Evolutionary conservation across 2,888 invertebrate species (phyloP), one percentile per base, ranked within the genome.

Genomic region (Parnassius orleans): DNA sequence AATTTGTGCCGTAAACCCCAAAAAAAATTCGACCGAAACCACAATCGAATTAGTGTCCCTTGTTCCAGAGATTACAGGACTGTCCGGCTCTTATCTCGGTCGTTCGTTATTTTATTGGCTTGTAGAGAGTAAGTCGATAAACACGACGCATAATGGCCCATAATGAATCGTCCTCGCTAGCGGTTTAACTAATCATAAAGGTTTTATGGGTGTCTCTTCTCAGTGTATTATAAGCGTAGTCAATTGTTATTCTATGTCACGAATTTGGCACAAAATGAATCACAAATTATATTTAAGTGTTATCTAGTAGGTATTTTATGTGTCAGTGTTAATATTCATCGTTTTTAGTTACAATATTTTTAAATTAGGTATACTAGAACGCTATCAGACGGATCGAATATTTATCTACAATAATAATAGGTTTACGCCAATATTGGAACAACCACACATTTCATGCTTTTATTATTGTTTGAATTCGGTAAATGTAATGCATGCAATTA

Each of bases 11-110:
- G 84, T 88, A 89, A 87, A 88, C 84, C 84, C 86, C 87, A 91
- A 63, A 89, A 88, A 88, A 87, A 84, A 80, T 82, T 85, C 84
- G 80, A 82, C 87, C 87, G 83, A 90, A 90, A 91, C 91, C 91
- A 91, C 91, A 91, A 90, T 90, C 90, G 89, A 91, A 91, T 91
- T 91, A 91, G 91, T 90, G 90, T 90, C 90, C 91, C 90, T 90
- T 91, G 91, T 91, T 90, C 86, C 85, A 86, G 86, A 91, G 91
- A 91, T 91, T 91, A 90, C 89, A 88, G 84, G 86, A 88, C 87
- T 87, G 90, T 90, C 91, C 86, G 84, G 81, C 79, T 84, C 84
- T 90, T 90, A 91, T 91, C 91, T 90, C 79, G 86, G 83, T 90
- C 90, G 89, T 91, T 89, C 90, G 89, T 91, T 91, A 91, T 90